Evolutionary conservation across 2,113 vertebrate genomes (phyloP).

Genomic region (Pollachius pollachius): DNA sequence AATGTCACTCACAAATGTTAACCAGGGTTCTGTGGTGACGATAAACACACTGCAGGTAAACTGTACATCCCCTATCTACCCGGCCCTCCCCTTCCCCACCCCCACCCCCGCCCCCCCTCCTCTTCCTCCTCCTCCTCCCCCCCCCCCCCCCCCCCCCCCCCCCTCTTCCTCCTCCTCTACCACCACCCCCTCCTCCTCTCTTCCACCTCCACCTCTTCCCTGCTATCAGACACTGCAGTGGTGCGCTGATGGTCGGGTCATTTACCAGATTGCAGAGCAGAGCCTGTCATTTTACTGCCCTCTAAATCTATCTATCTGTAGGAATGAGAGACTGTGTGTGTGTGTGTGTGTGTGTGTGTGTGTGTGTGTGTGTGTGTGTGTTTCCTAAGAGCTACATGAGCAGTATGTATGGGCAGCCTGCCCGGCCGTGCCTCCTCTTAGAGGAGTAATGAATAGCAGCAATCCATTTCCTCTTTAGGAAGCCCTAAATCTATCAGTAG

Average conservation of each 20-base stretch:
- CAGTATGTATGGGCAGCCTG: constrained; percentile 8
- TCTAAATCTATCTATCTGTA: constrained; percentile 44
- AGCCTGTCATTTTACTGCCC: constrained; percentile 36
- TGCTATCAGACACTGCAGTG: background rate
- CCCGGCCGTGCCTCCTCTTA: constrained; percentile 31
- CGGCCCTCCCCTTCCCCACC: no score
- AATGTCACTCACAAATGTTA: no score
- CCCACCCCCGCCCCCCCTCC: no score
- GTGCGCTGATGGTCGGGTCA: constrained; percentile 49
- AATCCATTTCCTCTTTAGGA: constrained; percentile 36
- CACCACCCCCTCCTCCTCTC: background rate
- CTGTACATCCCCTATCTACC: no score
- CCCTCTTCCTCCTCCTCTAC: background rate
- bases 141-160: background rate
- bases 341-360: background rate
- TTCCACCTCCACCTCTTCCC: background rate
- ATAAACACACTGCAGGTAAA: no score
- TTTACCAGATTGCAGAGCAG: constrained; percentile 57
- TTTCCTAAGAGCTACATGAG: constrained; percentile 11
- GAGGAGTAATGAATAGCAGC: constrained; percentile 37
- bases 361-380: constrained; percentile 6
- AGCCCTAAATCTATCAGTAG: constrained; percentile 36
- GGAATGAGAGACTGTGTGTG: background rate
- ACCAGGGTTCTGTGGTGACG: no score
- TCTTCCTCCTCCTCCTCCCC: background rate